phyloP scores from a whole-genome alignment of 1,140 invertebrate species.

The Vanessa atalanta region DNA sequence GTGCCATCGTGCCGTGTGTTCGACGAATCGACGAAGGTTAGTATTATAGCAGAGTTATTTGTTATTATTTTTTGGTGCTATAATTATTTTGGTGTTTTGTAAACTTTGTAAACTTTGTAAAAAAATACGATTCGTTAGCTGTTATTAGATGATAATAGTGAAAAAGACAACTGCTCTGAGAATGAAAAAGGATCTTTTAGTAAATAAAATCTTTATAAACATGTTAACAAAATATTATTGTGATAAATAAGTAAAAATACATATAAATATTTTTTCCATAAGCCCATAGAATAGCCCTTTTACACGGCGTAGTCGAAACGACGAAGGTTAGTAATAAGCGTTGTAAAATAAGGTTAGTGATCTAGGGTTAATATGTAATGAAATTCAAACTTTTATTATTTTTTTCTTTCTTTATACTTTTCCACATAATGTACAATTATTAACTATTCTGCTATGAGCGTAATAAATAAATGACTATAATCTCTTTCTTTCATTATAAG shows the following conservation, averaged over 20 bases:
- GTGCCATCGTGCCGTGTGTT: too few relatives aligned
- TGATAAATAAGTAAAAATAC: slow-evolving; percentile 20
- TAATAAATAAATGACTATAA: too few relatives aligned
- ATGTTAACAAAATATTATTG: slow-evolving; percentile 10
- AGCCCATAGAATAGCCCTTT: slow-evolving; percentile 7
- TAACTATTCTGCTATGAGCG: too few relatives aligned
- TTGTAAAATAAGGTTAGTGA: slow-evolving; percentile 34
- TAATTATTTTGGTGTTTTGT: slow-evolving; percentile 19
- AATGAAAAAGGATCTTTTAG: background rate
- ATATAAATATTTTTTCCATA: slow-evolving; percentile 17
- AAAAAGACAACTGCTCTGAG: background rate
- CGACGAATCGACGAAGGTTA: too few relatives aligned
- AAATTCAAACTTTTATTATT: too few relatives aligned
- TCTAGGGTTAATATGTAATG: slow-evolving; percentile 24
- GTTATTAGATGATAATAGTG: slow-evolving; percentile 14
- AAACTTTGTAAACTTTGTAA: too few relatives aligned
- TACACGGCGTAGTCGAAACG: slow-evolving; percentile 29
- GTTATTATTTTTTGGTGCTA: background rate
- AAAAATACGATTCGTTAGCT: slow-evolving; percentile 14
- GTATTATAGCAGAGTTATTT: background rate
- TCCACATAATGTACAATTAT: too few relatives aligned
- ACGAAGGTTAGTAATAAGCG: slow-evolving; percentile 36
- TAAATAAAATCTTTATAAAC: slow-evolving; percentile 15
- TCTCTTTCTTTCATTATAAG: too few relatives aligned
- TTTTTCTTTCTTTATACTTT: too few relatives aligned